Evolutionary conservation across 1,140 invertebrate genomes (phyloP).

Genomic region (Listronotus bonariensis): DNA sequence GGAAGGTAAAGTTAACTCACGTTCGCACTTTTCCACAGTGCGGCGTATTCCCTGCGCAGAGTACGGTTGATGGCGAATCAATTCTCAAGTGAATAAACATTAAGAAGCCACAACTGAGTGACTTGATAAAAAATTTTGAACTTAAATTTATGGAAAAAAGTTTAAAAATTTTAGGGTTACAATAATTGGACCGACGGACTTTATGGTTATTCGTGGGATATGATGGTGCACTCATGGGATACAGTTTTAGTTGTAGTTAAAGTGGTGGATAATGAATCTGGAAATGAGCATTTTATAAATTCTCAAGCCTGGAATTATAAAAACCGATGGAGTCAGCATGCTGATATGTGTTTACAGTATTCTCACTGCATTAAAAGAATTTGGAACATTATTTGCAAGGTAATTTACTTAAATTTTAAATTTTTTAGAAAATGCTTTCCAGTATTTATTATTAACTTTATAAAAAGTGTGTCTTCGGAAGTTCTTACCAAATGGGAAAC

Average conservation of each 20-base stretch:
- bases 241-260: slow-evolving; percentile 76
- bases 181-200: slow-evolving; percentile 94
- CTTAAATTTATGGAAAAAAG: no score
- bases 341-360: slow-evolving; percentile 87
- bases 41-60: no score
- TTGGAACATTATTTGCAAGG: slow-evolving; percentile 51
- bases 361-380: slow-evolving; percentile 76
- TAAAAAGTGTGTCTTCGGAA: no score
- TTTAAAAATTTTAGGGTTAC: slow-evolving; percentile 70
- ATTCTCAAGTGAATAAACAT: no score
- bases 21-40: no score
- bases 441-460: no score
- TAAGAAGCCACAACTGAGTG: no score
- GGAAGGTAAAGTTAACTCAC: no score
- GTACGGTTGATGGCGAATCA: no score
- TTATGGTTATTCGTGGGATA: slow-evolving; percentile 96
- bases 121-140: no score
- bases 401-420: not conserved
- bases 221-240: slow-evolving; percentile 94
- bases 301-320: slow-evolving; percentile 75
- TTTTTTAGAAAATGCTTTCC: no score
- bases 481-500: no score
- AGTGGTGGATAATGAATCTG: slow-evolving; percentile 73
- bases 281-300: slow-evolving; percentile 74
- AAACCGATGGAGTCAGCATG: slow-evolving; percentile 83